Evolutionary conservation across 2,113 vertebrate genomes (phyloP), one percentile per base, ranked within the genome.

Genomic region (Ginglymostoma cirratum): DNA sequence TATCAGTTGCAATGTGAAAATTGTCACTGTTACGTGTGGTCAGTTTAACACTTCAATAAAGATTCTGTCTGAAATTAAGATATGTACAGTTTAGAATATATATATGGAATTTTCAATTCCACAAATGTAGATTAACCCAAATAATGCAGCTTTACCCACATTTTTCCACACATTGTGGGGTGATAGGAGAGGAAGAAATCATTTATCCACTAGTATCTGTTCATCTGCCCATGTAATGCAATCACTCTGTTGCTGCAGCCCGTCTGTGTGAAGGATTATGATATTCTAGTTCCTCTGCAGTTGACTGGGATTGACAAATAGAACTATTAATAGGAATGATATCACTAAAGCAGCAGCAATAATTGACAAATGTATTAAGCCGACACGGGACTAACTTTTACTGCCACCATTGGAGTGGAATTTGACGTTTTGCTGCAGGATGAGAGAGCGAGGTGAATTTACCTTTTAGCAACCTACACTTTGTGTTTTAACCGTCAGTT

Each of bases 311-410:
- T 72, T 95, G 94, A 76, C 10, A 17, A 95, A 95, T 72, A 24
- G 69, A 95, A 76, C 94, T 48, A 72, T 76, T 95, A 76, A 5
- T 48, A 5, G 27, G 42, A 70, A 70, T 70, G 2, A 27, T 94
- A 42, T 70, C 67, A 45, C 42, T 48, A 94, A 70, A 72, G 21
- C 10, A 94, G 30, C 66, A 72, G n/a, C 24, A 70, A 38, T 67
- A 94, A 94, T 69, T 95, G 94, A 95, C 67, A 95, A 95, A 95
- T 72, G 45, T 48, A 95, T 72, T 48, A n/a, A 38, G 45, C 67
- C 52, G 69, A 27, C 27, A 15, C 67, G 34, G 6, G 89, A 93
- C 23, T 72, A 70, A 48, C 48, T 52, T 2, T 52, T 95, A 48
- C 42, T 45, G 30, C 38, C 69, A 76, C 42, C 10, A 17, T 76